Percentiles rank a stretch among this genome's conserved stretches.
Conservation (phyloP, 2,888 invertebrate genomes). For the Heliconius ethilla region DNA sequence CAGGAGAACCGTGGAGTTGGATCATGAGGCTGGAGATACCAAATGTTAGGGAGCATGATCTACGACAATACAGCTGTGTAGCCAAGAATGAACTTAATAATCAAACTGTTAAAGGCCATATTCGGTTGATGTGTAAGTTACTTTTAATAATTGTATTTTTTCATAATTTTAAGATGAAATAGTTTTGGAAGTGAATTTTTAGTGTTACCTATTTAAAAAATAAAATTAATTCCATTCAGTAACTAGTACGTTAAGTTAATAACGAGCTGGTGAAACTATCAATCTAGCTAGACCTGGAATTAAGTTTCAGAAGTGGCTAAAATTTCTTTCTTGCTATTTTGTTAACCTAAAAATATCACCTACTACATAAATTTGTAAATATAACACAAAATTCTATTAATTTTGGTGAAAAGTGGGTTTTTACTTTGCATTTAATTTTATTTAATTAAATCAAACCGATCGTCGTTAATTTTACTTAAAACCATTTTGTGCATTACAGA, state of each 20-base stretch:
- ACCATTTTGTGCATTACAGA: conserved; percentile 49
- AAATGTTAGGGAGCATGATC: conserved; percentile 85
- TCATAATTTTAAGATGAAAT: not conserved
- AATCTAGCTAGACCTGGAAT: too few species aligned
- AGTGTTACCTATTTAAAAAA: too few species aligned
- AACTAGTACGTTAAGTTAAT: too few species aligned
- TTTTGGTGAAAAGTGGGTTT: too few species aligned
- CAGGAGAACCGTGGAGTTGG: conserved; percentile 82
- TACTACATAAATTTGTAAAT: too few species aligned
- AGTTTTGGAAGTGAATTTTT: too few species aligned
- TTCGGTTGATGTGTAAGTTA: conserved; percentile 65
- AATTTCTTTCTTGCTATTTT: too few species aligned
- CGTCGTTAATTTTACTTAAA: not conserved
- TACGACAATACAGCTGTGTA: conserved; percentile 90
- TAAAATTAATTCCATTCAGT: too few species aligned
- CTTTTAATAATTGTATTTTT: not conserved
- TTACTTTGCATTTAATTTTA: not conserved
- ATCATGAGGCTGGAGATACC: conserved; percentile 90
- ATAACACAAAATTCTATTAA: too few species aligned
- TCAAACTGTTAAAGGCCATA: conserved; percentile 87
- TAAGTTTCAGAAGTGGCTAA: too few species aligned
- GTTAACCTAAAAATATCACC: too few species aligned
- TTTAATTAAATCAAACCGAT: not conserved
- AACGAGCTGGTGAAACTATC: too few species aligned
- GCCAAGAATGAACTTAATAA: conserved; percentile 92